Percentiles rank a stretch among this genome's conserved stretches.
phyloP scores from a whole-genome alignment of 2,113 vertebrate genomes.

The Hydrolagus affinis region DNA sequence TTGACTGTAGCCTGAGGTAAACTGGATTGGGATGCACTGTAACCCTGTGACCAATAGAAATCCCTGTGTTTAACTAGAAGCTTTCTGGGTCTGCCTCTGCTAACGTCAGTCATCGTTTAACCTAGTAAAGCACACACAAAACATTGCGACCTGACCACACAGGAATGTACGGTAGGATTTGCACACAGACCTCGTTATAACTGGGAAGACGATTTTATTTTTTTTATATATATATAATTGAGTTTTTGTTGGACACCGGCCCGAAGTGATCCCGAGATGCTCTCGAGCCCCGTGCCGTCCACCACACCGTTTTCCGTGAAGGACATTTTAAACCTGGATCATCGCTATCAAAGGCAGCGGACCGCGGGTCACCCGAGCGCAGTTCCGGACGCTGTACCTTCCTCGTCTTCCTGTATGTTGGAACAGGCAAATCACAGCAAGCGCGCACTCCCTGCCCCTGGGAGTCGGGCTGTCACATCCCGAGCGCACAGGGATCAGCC shows the following conservation, averaged over 20 bases:
- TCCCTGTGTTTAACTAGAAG: not conserved
- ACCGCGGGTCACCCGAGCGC: not conserved
- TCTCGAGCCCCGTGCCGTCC: not conserved
- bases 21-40: not conserved
- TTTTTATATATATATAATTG: too few relatives aligned
- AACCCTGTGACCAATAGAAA: slow-evolving; percentile 15
- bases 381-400: not conserved
- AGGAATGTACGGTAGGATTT: not conserved
- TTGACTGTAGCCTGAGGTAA: not conserved
- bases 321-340: slow-evolving; percentile 18
- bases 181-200: not conserved
- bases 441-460: not conserved
- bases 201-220: too few relatives aligned
- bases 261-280: slow-evolving; percentile 12
- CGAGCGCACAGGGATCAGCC: not conserved
- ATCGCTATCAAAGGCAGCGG: not conserved
- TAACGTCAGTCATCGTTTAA: slow-evolving; percentile 15
- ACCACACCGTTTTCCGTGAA: slow-evolving; percentile 19
- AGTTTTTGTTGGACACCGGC: too few relatives aligned
- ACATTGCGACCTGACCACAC: not conserved
- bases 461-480: not conserved
- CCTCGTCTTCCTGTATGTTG: not conserved
- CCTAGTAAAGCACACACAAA: not conserved
- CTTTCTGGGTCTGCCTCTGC: slow-evolving; percentile 9
- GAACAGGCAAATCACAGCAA: not conserved